phyloP scores from a whole-genome alignment of 2,888 invertebrate species.

The Andricus curvator region DNA sequence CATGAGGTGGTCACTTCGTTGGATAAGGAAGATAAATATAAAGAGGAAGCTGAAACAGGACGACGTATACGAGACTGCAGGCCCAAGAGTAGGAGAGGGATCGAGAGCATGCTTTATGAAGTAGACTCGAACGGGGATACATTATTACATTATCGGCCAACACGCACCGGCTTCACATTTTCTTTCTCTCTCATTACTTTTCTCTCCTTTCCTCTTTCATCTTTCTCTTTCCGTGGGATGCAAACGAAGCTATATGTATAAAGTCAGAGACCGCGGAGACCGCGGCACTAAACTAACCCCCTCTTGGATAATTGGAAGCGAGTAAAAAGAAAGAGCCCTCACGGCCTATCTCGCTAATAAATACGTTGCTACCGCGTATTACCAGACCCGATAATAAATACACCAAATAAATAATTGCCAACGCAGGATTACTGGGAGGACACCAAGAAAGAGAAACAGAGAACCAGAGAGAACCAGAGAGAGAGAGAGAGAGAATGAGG shows the following conservation, averaged over 20 bases:
- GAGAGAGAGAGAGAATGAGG: constrained; percentile 10
- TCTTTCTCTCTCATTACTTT: constrained; percentile 51
- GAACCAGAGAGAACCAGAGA: not conserved
- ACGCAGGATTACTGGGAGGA: constrained; percentile 42
- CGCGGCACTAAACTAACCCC: constrained; percentile 50
- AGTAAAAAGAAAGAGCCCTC: constrained; percentile 58
- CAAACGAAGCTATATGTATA: constrained; percentile 48
- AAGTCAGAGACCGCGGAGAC: constrained; percentile 40
- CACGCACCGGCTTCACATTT: constrained; percentile 65
- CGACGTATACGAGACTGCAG: constrained; percentile 50
- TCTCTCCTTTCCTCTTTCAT: constrained; percentile 52
- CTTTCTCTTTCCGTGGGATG: constrained; percentile 51
- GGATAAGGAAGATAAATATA: constrained; percentile 75
- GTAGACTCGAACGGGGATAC: constrained; percentile 71
- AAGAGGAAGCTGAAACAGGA: constrained; percentile 58
- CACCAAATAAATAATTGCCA: constrained; percentile 66
- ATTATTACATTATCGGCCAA: constrained; percentile 74
- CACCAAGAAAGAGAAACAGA: not conserved
- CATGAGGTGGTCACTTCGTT: constrained; percentile 64
- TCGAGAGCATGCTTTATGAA: constrained; percentile 72
- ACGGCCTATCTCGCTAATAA: constrained; percentile 71
- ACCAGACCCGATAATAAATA: constrained; percentile 67
- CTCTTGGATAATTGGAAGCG: constrained; percentile 68
- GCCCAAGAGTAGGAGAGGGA: constrained; percentile 47
- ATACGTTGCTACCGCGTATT: constrained; percentile 72